Conservation (phyloP, 2,113 vertebrate genomes). For the Sinocyclocheilus grahami region DNA sequence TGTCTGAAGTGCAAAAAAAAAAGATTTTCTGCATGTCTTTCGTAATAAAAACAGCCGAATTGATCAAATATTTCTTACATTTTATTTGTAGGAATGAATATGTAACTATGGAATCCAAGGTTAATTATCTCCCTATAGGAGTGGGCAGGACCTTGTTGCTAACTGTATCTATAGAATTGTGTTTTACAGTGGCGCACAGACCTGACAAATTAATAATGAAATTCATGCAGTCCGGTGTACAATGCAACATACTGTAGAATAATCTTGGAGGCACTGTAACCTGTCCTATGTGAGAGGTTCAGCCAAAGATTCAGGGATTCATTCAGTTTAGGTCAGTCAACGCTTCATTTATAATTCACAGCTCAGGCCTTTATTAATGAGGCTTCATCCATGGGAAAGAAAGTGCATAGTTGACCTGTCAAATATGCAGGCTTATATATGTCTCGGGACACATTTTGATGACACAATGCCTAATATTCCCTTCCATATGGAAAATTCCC, state of each 20-base stretch:
- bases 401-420: constrained; percentile 29
- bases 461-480: constrained; percentile 36
- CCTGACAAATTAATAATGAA: neutral
- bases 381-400: constrained; percentile 56
- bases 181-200: neutral
- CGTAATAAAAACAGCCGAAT: too few species aligned
- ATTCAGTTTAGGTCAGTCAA: constrained; percentile 62
- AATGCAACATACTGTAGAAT: neutral
- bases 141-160: too few species aligned
- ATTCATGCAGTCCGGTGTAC: neutral
- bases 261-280: neutral
- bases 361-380: constrained; percentile 48
- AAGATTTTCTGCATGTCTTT: too few species aligned
- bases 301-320: constrained; percentile 50
- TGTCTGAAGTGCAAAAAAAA: too few species aligned
- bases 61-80: too few species aligned
- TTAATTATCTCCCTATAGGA: neutral
- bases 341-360: constrained; percentile 61
- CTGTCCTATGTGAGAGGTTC: neutral
- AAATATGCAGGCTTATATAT: neutral
- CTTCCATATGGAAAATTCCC: neutral
- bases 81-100: neutral
- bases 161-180: neutral
- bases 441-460: constrained; percentile 40
- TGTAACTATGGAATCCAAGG: neutral